Percentiles rank a stretch among this genome's conserved stretches.
Evolutionary conservation across 2,113 vertebrate species (phyloP).

Genomic region (Lonchura striata): DNA sequence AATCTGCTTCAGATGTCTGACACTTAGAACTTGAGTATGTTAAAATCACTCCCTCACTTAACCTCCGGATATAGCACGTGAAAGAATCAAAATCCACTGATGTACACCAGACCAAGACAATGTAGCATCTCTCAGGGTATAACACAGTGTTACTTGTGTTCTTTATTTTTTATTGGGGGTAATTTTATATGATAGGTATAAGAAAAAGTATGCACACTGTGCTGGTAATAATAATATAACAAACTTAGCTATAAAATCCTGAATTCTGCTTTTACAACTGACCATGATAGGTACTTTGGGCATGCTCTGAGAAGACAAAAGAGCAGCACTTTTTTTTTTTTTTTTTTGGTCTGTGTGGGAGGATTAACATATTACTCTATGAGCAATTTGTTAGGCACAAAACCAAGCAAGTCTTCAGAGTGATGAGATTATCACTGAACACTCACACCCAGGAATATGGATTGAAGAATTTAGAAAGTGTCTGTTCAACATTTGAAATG

Average conservation of each 20-base stretch:
- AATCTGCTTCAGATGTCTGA: constrained; percentile 33
- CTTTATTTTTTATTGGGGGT: neutral
- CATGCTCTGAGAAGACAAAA: neutral
- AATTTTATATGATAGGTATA: neutral
- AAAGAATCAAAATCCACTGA: constrained; percentile 24
- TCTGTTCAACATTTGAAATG: neutral
- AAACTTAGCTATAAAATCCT: neutral
- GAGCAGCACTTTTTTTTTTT: neutral
- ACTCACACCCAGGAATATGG: neutral
- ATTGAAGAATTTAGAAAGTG: neutral
- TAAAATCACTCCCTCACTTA: constrained; percentile 26
- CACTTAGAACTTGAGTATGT: neutral
- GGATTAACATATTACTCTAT: neutral
- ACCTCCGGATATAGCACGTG: neutral
- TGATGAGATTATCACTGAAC: neutral
- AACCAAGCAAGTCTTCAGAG: neutral
- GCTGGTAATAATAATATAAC: neutral
- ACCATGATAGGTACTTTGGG: neutral
- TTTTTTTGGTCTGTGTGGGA: neutral
- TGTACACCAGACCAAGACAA: neutral
- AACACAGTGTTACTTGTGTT: neutral
- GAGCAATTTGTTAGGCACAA: neutral
- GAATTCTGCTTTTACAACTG: neutral
- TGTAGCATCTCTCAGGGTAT: neutral
- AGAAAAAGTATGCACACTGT: neutral